Evolutionary conservation across 2,113 vertebrate genomes (phyloP).

Genomic region (Tauraco erythrolophus): DNA sequence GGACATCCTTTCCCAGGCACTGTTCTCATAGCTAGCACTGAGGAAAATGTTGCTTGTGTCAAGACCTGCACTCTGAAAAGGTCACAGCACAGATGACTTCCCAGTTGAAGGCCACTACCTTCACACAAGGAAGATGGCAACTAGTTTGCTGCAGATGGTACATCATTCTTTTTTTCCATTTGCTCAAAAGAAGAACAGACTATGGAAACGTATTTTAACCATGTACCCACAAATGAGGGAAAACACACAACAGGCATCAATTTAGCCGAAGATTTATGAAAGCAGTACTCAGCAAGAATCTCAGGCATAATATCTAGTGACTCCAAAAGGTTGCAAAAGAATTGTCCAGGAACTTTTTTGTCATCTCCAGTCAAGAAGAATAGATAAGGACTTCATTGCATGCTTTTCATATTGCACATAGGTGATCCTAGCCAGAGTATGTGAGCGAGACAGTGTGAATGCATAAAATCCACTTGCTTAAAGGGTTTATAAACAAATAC

Average conservation of each 20-base stretch:
- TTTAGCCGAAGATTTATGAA: neutral
- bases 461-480: neutral
- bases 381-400: neutral
- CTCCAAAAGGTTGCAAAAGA: neutral
- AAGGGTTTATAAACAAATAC: neutral
- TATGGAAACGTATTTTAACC: neutral
- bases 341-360: neutral
- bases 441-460: neutral
- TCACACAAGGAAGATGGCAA: neutral
- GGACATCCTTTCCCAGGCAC: neutral
- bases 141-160: neutral
- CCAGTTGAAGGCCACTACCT: neutral
- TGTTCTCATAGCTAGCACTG: neutral
- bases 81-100: neutral
- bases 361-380: neutral
- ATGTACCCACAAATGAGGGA: neutral
- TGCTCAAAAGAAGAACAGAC: neutral
- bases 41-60: neutral
- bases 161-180: neutral
- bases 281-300: neutral
- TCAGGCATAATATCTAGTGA: neutral
- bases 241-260: accelerated
- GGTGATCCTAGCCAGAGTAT: neutral
- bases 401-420: neutral
- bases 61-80: neutral